Evolutionary conservation across 1,140 invertebrate species (phyloP).

Genomic region (Ceratosolen fusciceps): DNA sequence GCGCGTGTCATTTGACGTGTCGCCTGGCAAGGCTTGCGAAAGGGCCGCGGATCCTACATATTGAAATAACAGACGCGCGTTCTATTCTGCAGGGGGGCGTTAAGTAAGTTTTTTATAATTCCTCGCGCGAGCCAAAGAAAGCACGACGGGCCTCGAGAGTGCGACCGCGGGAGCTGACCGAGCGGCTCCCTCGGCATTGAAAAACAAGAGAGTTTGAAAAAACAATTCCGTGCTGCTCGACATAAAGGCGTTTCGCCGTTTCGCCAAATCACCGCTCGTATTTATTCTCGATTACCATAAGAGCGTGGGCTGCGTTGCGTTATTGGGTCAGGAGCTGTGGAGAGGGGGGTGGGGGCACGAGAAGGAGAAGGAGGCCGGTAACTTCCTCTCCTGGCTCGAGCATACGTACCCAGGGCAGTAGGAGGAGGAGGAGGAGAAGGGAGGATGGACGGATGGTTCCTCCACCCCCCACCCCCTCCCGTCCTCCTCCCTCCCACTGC

Average conservation of each 20-base stretch:
- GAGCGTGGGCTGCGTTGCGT: not conserved
- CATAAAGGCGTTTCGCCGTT: not conserved
- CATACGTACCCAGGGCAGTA: too few relatives aligned
- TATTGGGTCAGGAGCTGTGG: too few relatives aligned
- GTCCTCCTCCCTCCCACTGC: not conserved
- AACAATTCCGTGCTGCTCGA: not conserved
- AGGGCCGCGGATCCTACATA: not conserved
- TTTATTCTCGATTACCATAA: conserved; percentile 11
- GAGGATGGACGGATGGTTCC: not conserved
- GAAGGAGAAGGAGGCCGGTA: not conserved
- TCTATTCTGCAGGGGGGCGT: not conserved
- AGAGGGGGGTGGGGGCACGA: too few relatives aligned
- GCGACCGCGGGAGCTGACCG: not conserved
- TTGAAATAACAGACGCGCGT: not conserved
- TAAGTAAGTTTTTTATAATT: not conserved
- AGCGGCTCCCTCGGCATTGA: not conserved
- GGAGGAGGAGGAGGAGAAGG: not conserved
- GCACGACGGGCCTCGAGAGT: too few relatives aligned
- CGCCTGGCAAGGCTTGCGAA: too few relatives aligned
- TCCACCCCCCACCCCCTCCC: too few relatives aligned
- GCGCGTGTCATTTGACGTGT: too few relatives aligned
- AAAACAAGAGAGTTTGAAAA: not conserved
- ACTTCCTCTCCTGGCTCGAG: not conserved
- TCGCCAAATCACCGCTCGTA: not conserved
- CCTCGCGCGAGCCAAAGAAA: not conserved